Evolutionary conservation across 1,140 invertebrate species (phyloP).

Genomic region (Branchinecta lindahli): DNA sequence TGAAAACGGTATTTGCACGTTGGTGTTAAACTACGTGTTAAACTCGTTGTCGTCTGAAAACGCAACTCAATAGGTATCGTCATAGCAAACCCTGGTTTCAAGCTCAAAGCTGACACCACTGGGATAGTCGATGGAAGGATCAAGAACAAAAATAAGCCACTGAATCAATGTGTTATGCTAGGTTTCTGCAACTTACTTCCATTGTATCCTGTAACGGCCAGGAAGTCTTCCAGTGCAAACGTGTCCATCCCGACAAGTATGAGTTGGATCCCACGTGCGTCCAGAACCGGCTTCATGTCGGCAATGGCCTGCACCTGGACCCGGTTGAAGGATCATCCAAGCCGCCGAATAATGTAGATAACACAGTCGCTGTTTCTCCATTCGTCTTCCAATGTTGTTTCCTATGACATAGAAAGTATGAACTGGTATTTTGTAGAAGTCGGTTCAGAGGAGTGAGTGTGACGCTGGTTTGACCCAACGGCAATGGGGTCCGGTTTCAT

Average conservation of each 20-base stretch:
- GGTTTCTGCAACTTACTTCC: background rate
- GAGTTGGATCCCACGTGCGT: background rate
- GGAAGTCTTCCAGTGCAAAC: background rate
- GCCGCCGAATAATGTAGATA: background rate
- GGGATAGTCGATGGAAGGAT: too few relatives aligned
- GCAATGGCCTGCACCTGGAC: background rate
- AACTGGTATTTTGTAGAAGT: background rate
- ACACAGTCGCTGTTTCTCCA: background rate
- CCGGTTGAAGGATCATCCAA: slow-evolving; percentile 7
- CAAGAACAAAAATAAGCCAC: too few relatives aligned
- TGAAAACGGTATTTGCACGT: too few relatives aligned
- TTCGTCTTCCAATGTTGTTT: background rate
- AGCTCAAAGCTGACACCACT: too few relatives aligned
- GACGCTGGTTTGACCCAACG: too few relatives aligned
- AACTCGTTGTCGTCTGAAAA: too few relatives aligned
- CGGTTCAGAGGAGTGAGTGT: too few relatives aligned
- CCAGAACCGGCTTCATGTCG: background rate
- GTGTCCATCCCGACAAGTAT: background rate
- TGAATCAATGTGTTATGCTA: too few relatives aligned
- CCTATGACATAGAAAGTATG: background rate
- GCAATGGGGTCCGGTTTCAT: too few relatives aligned
- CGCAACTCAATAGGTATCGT: too few relatives aligned
- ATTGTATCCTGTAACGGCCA: background rate
- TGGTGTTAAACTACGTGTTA: too few relatives aligned
- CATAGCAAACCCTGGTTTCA: too few relatives aligned